Conservation (phyloP, 2,888 invertebrate species). For the Euproctis similis region DNA sequence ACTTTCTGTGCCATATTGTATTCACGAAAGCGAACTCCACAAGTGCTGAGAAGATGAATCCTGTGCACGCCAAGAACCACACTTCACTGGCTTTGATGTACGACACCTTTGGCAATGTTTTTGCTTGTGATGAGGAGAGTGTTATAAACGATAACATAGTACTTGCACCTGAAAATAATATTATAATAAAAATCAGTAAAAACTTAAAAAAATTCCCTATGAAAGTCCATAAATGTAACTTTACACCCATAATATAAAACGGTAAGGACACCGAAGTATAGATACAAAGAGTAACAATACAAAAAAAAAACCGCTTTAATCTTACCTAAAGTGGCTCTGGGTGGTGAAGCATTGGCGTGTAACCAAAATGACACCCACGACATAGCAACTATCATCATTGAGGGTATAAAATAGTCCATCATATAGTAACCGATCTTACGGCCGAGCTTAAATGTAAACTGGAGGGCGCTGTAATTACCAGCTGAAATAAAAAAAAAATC, state of each 20-base stretch:
- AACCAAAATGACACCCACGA: slow-evolving; percentile 95
- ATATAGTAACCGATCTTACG: slow-evolving; percentile 90
- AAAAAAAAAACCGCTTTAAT: background rate
- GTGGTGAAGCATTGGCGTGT: slow-evolving; percentile 89
- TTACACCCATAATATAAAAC: too few species aligned
- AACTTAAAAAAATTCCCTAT: too few species aligned
- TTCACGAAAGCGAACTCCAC: slow-evolving; percentile 93
- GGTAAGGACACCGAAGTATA: too few species aligned
- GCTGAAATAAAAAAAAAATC: slow-evolving; percentile 70
- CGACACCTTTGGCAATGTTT: slow-evolving; percentile 90
- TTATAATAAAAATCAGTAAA: too few species aligned
- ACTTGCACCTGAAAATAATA: slow-evolving; percentile 81
- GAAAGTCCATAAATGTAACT: too few species aligned
- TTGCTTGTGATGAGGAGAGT: slow-evolving; percentile 87
- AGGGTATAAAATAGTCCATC: slow-evolving; percentile 92
- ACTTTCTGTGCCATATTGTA: slow-evolving; percentile 90
- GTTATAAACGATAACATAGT: slow-evolving; percentile 93
- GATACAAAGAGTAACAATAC: too few species aligned
- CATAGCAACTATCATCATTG: slow-evolving; percentile 88
- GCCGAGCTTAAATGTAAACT: slow-evolving; percentile 85
- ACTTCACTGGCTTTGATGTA: slow-evolving; percentile 93
- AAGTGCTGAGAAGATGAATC: slow-evolving; percentile 89
- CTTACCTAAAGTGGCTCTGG: slow-evolving; percentile 85
- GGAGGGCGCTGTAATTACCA: slow-evolving; percentile 87
- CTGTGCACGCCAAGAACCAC: slow-evolving; percentile 90